Percentiles rank a stretch among this genome's conserved stretches.
Evolutionary conservation across 2,888 invertebrate genomes (phyloP).

Genomic region (Calliopum simillimum): DNA sequence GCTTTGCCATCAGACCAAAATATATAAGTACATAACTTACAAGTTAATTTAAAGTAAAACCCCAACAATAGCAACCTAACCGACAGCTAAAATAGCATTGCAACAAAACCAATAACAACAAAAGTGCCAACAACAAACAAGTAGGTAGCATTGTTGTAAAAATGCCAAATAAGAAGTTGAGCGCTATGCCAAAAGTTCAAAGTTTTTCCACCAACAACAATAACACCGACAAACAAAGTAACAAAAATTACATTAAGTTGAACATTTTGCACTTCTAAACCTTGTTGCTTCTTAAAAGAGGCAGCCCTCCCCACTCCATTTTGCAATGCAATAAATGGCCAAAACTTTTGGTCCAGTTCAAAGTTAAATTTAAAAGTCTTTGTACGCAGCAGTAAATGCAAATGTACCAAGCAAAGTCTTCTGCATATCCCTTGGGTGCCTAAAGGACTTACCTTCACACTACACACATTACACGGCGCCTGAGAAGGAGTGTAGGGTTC

Average conservation of each 20-base stretch:
- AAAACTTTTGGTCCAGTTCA: conserved; percentile 22
- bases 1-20: conserved; percentile 4
- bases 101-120: conserved; percentile 19
- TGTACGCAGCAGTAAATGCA: background rate
- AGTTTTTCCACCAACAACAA: conserved; percentile 24
- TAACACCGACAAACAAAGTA: conserved; percentile 3
- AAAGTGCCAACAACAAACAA: background rate
- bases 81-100: conserved; percentile 11
- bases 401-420: background rate
- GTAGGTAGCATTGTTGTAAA: conserved; percentile 17
- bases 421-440: conserved; percentile 2
- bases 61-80: conserved; percentile 11
- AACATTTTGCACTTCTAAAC: background rate
- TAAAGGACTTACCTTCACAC: conserved; percentile 16
- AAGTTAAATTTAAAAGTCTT: conserved; percentile 30
- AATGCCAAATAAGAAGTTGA: conserved; percentile 33
- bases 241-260: conserved; percentile 33
- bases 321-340: background rate
- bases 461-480: background rate
- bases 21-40: conserved; percentile 3
- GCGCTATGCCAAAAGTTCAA: conserved; percentile 14
- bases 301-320: background rate
- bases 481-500: background rate
- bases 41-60: conserved; percentile 31
- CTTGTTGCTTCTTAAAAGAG: too few relatives aligned